Evolutionary conservation across 2,113 vertebrate species (phyloP).

Genomic region (Lathamus discolor): DNA sequence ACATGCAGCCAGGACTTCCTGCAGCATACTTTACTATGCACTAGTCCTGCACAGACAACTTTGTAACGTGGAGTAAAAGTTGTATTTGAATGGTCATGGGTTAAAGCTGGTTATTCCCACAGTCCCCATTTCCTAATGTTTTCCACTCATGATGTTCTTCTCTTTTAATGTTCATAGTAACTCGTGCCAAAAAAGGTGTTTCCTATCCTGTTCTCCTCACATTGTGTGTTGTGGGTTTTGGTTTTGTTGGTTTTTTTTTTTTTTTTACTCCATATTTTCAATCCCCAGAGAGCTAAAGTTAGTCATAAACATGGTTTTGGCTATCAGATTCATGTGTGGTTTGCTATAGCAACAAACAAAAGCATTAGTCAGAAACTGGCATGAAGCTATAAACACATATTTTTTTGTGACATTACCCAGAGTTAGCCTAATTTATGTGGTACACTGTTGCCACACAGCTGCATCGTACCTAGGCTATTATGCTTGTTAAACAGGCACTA

Average conservation of each 20-base stretch:
- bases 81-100: background rate
- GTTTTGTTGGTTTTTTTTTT: background rate
- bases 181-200: slow-evolving; percentile 59
- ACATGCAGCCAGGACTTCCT: background rate
- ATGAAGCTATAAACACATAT: slow-evolving; percentile 64
- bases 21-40: background rate
- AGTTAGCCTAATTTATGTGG: slow-evolving; percentile 66
- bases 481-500: background rate
- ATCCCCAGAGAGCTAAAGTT: slow-evolving; percentile 60
- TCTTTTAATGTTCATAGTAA: background rate
- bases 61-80: background rate
- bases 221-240: slow-evolving; percentile 25
- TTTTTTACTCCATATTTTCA: slow-evolving; percentile 36
- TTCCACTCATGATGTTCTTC: slow-evolving; percentile 50
- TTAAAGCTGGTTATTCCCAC: slow-evolving; percentile 23
- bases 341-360: slow-evolving; percentile 76
- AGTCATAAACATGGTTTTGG: slow-evolving; percentile 62
- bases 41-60: background rate
- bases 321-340: slow-evolving; percentile 60
- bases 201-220: slow-evolving; percentile 50
- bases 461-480: background rate
- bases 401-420: slow-evolving; percentile 67
- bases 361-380: slow-evolving; percentile 73
- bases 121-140: slow-evolving; percentile 51
- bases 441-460: slow-evolving; percentile 46